Conservation (phyloP, 2,113 vertebrate genomes). For the Dryoscopus gambensis region DNA sequence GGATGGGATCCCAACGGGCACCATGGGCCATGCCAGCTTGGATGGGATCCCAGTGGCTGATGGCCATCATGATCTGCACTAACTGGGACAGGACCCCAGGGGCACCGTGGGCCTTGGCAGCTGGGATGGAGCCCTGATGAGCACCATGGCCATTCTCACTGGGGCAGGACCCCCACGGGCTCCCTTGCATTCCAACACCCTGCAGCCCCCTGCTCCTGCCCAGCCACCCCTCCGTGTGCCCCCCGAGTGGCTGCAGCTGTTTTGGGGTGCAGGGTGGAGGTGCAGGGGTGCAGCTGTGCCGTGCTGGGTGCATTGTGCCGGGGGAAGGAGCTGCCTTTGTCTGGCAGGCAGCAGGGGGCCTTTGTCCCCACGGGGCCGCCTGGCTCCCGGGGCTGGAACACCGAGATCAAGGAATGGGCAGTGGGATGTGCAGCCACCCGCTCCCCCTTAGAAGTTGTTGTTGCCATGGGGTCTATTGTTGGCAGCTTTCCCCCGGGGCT, state of each 20-base stretch:
- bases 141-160: background rate
- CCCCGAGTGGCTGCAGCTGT: accelerated
- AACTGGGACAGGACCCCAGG: background rate
- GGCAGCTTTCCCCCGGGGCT: constrained; percentile 2
- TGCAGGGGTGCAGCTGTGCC: background rate
- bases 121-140: background rate
- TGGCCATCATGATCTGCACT: too few relatives aligned
- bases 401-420: constrained; percentile 38
- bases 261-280: background rate
- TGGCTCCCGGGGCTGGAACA: background rate
- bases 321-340: constrained; percentile 48
- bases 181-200: accelerated
- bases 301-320: background rate
- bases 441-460: constrained; percentile 65
- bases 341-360: background rate
- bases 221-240: accelerated
- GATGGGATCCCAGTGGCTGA: too few relatives aligned
- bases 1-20: background rate
- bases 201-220: background rate
- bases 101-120: background rate
- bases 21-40: background rate
- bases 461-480: constrained; percentile 66
- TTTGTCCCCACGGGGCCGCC: constrained; percentile 31
- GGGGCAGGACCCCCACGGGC: background rate
- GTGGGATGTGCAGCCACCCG: constrained; percentile 18